These are phyloP conservation scores for Notiomystis cincta DNA, from an alignment of 2,113 vertebrate species.

Conservation along the genomic window DNA sequence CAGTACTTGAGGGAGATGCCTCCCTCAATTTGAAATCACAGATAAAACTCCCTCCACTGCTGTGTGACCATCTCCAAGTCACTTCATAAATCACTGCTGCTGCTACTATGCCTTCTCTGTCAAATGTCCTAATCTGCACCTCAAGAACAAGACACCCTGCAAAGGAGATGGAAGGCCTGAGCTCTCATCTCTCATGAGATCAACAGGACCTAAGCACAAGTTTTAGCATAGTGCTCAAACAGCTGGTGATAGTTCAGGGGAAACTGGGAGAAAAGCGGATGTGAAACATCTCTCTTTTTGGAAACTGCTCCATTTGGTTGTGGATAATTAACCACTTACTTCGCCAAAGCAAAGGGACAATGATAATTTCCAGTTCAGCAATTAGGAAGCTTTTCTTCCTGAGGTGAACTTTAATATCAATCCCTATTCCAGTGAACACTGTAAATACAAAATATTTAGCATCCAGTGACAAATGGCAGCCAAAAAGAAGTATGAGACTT, in stretches of 20 bases:
- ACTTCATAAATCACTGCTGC: neutral
- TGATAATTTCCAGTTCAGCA: neutral
- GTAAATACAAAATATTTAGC: neutral
- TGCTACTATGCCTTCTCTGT: neutral
- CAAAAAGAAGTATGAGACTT: neutral
- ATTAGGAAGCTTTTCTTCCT: neutral
- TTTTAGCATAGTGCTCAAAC: neutral
- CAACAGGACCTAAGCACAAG: neutral
- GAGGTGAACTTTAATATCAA: neutral
- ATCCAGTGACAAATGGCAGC: neutral
- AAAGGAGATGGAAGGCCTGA: neutral
- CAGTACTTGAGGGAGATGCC: neutral
- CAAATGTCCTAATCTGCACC: neutral
- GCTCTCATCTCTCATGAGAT: neutral
- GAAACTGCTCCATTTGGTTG: neutral
- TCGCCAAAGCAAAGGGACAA: neutral
- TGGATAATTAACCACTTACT: neutral
- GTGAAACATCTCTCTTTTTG: neutral
- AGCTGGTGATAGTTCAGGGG: neutral
- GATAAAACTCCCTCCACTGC: neutral
- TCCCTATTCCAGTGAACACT: neutral
- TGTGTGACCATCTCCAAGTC: neutral
- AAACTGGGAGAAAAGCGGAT: neutral
- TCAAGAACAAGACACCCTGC: neutral
- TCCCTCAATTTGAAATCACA: neutral